Conservation (phyloP, 1,140 invertebrate genomes). For the Aphaenogaster rudis region DNA sequence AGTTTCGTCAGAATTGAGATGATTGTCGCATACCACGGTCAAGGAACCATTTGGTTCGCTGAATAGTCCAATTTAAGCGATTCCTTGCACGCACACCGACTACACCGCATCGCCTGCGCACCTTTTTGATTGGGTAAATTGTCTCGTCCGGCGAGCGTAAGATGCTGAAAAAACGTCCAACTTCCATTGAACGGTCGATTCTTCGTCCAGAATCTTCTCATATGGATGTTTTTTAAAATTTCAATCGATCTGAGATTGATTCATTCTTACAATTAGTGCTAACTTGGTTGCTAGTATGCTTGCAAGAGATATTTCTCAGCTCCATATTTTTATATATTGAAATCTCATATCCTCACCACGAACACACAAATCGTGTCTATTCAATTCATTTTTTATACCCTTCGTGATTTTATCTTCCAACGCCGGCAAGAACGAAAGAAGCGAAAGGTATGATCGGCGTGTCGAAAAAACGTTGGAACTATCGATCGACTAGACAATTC, state of each 20-base stretch:
- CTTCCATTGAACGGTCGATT: constrained; percentile 30
- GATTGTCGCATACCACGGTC: constrained; percentile 41
- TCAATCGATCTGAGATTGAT: neutral
- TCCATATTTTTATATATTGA: neutral
- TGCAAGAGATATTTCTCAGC: neutral
- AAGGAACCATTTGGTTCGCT: constrained; percentile 70
- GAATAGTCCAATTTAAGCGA: constrained; percentile 83
- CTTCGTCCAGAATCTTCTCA: neutral
- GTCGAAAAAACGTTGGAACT: neutral
- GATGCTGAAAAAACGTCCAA: constrained; percentile 78
- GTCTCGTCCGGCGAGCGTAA: constrained; percentile 85
- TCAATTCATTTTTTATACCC: neutral
- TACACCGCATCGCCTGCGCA: constrained; percentile 73
- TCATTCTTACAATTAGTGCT: neutral
- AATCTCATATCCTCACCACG: neutral
- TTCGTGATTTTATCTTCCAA: constrained; percentile 1
- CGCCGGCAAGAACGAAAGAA: constrained; percentile 1
- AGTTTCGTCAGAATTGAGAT: constrained; percentile 38
- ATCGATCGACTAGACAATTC: constrained; percentile 36
- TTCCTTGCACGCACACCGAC: constrained; percentile 76
- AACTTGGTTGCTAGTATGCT: neutral
- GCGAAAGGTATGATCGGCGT: neutral
- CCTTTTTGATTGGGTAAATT: constrained; percentile 87
- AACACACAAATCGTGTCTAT: neutral
- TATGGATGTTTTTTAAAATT: neutral